Percentiles rank a stretch among this genome's conserved stretches.
phyloP scores from a whole-genome alignment of 2,113 vertebrate genomes.

The Astatotilapia flaviijosephi region DNA sequence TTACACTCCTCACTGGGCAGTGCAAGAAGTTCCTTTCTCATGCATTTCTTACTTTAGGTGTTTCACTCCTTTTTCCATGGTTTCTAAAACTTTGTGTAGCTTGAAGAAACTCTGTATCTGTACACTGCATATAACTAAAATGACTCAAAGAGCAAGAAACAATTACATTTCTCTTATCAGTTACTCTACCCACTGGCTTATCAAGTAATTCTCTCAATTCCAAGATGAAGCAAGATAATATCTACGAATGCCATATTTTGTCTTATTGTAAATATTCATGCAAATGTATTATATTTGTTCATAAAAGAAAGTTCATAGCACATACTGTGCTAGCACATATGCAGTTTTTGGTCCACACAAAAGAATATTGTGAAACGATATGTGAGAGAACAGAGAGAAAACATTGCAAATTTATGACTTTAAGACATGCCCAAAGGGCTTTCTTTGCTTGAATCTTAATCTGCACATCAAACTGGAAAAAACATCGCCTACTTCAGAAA shows the following conservation, averaged over 20 bases:
- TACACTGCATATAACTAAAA: background rate
- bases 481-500: background rate
- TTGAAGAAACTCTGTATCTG: background rate
- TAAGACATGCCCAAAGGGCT: background rate
- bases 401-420: background rate
- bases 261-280: background rate
- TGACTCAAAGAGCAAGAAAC: background rate
- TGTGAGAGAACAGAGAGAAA: background rate
- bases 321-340: background rate
- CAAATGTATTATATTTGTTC: background rate
- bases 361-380: background rate
- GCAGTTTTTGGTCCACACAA: background rate
- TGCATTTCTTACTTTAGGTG: background rate
- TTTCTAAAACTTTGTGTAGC: background rate
- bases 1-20: conserved; percentile 27
- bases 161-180: background rate
- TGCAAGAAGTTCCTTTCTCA: background rate
- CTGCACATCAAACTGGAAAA: background rate
- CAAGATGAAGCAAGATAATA: background rate
- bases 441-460: background rate
- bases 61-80: background rate
- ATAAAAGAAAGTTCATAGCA: background rate
- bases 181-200: background rate
- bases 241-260: background rate
- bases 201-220: background rate